These are phyloP conservation scores for Drosophila sproati DNA, from an alignment of 1,140 invertebrate genomes.

Conservation along the genomic window DNA sequence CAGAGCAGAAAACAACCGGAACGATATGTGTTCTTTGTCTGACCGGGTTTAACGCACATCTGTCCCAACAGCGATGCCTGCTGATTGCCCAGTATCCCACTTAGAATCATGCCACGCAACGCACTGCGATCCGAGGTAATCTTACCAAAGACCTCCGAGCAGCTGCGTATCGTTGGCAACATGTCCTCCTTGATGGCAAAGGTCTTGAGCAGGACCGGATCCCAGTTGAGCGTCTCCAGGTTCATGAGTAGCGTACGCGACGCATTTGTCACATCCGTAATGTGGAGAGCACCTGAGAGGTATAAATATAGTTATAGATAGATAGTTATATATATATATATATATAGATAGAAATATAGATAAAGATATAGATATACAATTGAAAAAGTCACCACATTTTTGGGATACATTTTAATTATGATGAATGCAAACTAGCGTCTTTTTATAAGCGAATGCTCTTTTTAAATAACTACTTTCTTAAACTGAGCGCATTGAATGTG, in stretches of 20 bases:
- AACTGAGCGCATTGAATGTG: no score
- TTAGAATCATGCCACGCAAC: conserved; percentile 93
- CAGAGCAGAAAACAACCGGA: conserved; percentile 98
- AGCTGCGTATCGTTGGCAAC: conserved; percentile 93
- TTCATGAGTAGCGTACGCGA: conserved; percentile 98
- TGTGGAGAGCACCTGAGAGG: conserved; percentile 91
- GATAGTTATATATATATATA: no score
- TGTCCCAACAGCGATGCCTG: conserved; percentile 98
- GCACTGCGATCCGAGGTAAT: conserved; percentile 87
- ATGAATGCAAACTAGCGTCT: no score
- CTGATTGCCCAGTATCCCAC: conserved; percentile 97
- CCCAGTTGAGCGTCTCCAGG: conserved; percentile 95
- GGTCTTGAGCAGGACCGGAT: conserved; percentile 87
- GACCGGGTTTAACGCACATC: conserved; percentile 94
- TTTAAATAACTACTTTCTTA: no score
- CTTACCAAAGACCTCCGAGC: conserved; percentile 94
- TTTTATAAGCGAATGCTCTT: no score
- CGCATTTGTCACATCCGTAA: conserved; percentile 99
- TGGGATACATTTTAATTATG: no score
- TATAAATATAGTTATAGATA: not conserved
- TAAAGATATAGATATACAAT: no score
- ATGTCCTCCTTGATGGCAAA: conserved; percentile 93
- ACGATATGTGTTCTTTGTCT: conserved; percentile 98
- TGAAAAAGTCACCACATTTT: no score
- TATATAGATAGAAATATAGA: no score